Conservation (phyloP, 2,113 vertebrate genomes). For the Corydoras maculifer region DNA sequence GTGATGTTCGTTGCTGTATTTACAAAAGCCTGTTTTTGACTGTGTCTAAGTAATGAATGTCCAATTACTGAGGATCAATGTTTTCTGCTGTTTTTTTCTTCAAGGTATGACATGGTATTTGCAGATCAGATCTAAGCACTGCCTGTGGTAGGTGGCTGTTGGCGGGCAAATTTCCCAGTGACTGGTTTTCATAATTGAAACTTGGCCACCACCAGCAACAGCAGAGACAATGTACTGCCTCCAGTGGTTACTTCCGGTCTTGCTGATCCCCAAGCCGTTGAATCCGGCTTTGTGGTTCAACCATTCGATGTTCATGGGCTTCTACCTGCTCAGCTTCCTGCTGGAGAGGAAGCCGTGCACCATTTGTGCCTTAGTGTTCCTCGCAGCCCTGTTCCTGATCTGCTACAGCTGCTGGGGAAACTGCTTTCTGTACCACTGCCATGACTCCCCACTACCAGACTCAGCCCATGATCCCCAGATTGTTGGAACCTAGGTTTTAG, state of each 20-base stretch:
- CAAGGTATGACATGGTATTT: constrained; percentile 38
- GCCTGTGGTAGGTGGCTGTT: constrained; percentile 25
- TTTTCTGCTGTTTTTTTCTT: constrained; percentile 14
- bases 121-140: constrained; percentile 18
- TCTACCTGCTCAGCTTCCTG: constrained; percentile 98
- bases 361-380: constrained; percentile 98
- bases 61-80: no score
- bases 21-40: no score
- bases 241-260: constrained; percentile 95
- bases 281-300: constrained; percentile 98
- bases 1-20: no score
- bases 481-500: constrained; percentile 77
- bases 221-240: constrained; percentile 87
- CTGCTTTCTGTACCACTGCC: constrained; percentile 98
- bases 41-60: no score
- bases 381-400: constrained; percentile 93
- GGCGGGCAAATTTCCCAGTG: background rate
- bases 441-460: constrained; percentile 80
- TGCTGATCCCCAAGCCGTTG: constrained; percentile 96
- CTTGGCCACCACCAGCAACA: constrained; percentile 7
- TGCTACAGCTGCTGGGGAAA: constrained; percentile 99
- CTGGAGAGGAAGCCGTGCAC: constrained; percentile 98
- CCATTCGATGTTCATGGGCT: constrained; percentile 99
- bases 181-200: background rate
- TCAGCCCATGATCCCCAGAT: constrained; percentile 87